phyloP scores from a whole-genome alignment of 2,797 vertebrate genomes.

The Diplodus sargus region DNA sequence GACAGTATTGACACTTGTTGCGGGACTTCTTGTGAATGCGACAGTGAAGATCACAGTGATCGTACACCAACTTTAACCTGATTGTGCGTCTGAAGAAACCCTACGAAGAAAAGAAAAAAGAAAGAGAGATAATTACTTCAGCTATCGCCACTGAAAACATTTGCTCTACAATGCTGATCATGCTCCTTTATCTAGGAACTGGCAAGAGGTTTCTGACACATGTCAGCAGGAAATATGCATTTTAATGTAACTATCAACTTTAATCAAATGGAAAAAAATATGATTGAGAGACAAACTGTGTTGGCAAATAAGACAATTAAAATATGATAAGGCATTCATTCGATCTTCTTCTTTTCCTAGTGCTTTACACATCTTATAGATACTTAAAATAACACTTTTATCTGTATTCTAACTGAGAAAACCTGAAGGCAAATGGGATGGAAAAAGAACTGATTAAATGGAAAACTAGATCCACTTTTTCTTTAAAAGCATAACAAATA shows the following conservation, averaged over 20 bases:
- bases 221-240: background rate
- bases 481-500: background rate
- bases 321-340: background rate
- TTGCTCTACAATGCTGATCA: background rate
- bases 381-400: background rate
- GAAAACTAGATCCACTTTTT: background rate
- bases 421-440: background rate
- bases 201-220: background rate
- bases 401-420: background rate
- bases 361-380: background rate
- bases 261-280: background rate
- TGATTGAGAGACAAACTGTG: background rate
- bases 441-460: background rate
- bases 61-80: slow-evolving; percentile 96
- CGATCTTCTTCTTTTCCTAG: background rate
- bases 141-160: background rate
- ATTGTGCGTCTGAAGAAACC: slow-evolving; percentile 98
- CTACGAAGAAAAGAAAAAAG: slow-evolving; percentile 72
- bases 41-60: slow-evolving; percentile 96
- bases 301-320: background rate
- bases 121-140: slow-evolving; percentile 5
- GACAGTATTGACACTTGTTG: slow-evolving; percentile 99
- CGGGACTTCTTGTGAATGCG: slow-evolving; percentile 99
- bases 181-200: background rate
- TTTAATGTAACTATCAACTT: background rate